These are phyloP conservation scores for Oscheius myriophilus DNA, from an alignment of 2,888 invertebrate genomes.

Conservation along the genomic window DNA sequence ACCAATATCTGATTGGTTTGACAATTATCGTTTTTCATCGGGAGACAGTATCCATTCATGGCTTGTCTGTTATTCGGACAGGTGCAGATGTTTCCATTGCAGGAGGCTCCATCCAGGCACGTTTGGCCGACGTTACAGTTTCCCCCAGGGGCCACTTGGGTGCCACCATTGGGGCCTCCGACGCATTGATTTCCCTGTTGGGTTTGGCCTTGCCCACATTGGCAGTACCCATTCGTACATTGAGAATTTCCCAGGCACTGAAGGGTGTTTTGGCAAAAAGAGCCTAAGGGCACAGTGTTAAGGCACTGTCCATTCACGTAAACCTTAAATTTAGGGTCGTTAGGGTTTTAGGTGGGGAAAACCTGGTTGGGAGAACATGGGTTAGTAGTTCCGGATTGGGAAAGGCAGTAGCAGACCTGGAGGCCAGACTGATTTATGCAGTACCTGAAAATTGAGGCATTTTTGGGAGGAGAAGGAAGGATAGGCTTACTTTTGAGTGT, in stretches of 20 bases:
- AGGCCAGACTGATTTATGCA: background rate
- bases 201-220: constrained; percentile 13
- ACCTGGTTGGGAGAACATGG: background rate
- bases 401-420: constrained; percentile 14
- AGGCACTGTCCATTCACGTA: constrained; percentile 6
- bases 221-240: constrained; percentile 16
- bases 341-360: background rate
- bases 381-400: background rate
- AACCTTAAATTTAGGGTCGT: background rate
- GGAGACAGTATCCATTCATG: constrained; percentile 12
- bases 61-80: background rate
- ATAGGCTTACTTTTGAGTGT: background rate
- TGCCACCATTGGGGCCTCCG: background rate
- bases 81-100: background rate
- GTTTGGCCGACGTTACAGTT: no score
- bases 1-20: constrained; percentile 5
- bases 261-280: background rate
- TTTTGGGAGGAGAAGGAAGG: no score
- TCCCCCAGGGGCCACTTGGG: background rate
- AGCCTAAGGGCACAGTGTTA: background rate
- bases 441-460: constrained; percentile 9
- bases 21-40: constrained; percentile 14
- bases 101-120: background rate
- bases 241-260: constrained; percentile 21
- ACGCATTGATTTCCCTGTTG: constrained; percentile 8